Evolutionary conservation across 2,113 vertebrate species (phyloP).

Genomic region (Euleptes europaea): DNA sequence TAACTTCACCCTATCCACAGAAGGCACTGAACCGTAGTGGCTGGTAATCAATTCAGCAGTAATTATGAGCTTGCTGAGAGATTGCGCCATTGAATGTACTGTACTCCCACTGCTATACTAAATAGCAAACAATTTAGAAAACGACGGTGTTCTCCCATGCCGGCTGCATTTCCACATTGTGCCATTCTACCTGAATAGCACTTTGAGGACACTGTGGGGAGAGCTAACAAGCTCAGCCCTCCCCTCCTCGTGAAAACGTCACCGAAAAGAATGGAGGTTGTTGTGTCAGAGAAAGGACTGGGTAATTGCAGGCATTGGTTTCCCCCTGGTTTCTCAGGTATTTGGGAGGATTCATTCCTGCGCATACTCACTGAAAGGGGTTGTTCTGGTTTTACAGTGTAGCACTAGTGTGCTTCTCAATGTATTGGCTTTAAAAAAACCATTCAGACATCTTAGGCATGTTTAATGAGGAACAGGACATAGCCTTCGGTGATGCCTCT

Average conservation of each 20-base stretch:
- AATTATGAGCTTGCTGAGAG: slow-evolving; percentile 30
- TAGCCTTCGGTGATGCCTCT: no score
- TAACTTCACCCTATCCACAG: not conserved
- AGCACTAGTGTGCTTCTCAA: not conserved
- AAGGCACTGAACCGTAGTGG: not conserved
- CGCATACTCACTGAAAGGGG: slow-evolving; percentile 1
- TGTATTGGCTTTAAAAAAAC: no score
- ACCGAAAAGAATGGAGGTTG: not conserved
- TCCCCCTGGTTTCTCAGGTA: slow-evolving; percentile 35
- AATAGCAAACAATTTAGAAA: slow-evolving; percentile 58
- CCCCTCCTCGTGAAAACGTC: not conserved
- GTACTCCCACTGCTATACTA: slow-evolving; percentile 43
- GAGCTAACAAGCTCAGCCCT: not conserved
- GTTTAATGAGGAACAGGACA: no score
- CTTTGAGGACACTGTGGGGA: not conserved
- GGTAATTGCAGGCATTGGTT: slow-evolving; percentile 15
- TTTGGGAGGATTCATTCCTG: slow-evolving; percentile 22
- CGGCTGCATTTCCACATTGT: slow-evolving; percentile 21
- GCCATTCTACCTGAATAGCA: not conserved
- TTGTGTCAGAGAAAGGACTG: not conserved
- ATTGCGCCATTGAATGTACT: slow-evolving; percentile 41
- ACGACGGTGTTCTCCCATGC: slow-evolving; percentile 41
- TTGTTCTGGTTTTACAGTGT: not conserved
- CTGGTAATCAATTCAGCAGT: slow-evolving; percentile 20
- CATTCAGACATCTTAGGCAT: no score